phyloP scores from a whole-genome alignment of 2,888 invertebrate genomes.

The Aphrophora alni region DNA sequence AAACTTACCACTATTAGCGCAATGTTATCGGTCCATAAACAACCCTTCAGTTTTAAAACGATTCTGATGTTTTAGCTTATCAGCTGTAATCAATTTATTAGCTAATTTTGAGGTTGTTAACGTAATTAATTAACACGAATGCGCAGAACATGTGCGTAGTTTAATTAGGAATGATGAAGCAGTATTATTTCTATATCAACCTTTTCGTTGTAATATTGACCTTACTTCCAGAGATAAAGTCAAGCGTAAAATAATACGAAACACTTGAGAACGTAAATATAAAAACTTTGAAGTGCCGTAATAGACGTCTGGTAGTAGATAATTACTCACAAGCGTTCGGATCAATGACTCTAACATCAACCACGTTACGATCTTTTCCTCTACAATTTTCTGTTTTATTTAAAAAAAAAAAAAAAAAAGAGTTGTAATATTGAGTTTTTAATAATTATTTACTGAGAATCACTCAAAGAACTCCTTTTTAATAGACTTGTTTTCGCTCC shows the following conservation, averaged over 20 bases:
- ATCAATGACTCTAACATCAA: not conserved
- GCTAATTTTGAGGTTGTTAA: too few species aligned
- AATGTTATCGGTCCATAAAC: too few species aligned
- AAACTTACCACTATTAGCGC: too few species aligned
- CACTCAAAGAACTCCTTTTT: not conserved
- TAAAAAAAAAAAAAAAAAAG: not conserved
- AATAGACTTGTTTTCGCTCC: slow-evolving; percentile 22
- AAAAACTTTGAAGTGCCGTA: not conserved
- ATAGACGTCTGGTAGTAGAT: not conserved
- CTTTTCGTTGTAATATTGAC: too few species aligned
- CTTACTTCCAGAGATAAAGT: too few species aligned
- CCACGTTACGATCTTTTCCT: not conserved
- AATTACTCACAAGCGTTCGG: not conserved
- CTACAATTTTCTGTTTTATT: not conserved
- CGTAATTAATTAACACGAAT: too few species aligned
- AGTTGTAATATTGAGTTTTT: slow-evolving; percentile 34
- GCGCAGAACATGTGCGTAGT: too few species aligned
- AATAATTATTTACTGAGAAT: slow-evolving; percentile 21
- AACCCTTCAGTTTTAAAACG: too few species aligned
- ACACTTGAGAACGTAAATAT: not conserved
- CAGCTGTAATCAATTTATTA: too few species aligned
- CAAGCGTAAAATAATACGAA: not conserved
- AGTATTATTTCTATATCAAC: too few species aligned
- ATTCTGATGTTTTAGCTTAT: too few species aligned
- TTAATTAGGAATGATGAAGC: too few species aligned